Evolutionary conservation across 2,797 vertebrate genomes (phyloP).

Genomic region (Otolemur crassicaudatus): DNA sequence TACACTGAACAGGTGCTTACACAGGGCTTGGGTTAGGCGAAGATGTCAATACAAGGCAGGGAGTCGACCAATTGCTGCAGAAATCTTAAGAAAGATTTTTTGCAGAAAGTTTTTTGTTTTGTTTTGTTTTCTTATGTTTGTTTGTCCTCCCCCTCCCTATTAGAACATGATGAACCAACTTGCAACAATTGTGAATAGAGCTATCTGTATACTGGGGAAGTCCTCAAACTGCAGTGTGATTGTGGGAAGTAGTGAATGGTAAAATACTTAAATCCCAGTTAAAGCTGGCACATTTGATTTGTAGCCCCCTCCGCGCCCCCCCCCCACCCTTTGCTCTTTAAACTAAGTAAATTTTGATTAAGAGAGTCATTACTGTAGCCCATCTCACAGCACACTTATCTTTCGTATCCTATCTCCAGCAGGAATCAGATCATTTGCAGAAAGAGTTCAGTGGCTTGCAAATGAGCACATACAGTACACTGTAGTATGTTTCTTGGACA

Average conservation of each 20-base stretch:
- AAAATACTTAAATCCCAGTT: constrained; percentile 69
- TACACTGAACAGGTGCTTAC: constrained; percentile 82
- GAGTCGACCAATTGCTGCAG: constrained; percentile 59
- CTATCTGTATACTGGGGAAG: constrained; percentile 79
- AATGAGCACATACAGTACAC: constrained; percentile 80
- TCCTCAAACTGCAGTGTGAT: constrained; percentile 78
- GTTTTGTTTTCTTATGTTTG: constrained; percentile 80
- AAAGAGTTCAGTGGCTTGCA: constrained; percentile 85
- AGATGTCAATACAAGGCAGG: constrained; percentile 68
- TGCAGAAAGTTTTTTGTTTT: constrained; percentile 74
- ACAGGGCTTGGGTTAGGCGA: constrained; percentile 72
- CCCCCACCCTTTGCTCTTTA: not conserved
- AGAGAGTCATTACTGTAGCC: constrained; percentile 37
- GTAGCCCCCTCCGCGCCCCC: not conserved
- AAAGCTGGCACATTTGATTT: constrained; percentile 51
- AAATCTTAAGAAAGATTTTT: not conserved
- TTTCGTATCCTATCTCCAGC: constrained; percentile 81
- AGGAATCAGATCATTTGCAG: constrained; percentile 83
- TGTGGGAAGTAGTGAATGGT: constrained; percentile 75
- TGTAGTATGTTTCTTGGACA: constrained; percentile 84
- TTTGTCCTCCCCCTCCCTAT: constrained; percentile 70
- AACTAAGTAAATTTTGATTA: constrained; percentile 39
- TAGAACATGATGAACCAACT: constrained; percentile 80
- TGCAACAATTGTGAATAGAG: constrained; percentile 81
- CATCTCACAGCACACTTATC: constrained; percentile 81